Evolutionary conservation across 2,113 vertebrate genomes (phyloP).

Genomic region (Podarcis cretensis): DNA sequence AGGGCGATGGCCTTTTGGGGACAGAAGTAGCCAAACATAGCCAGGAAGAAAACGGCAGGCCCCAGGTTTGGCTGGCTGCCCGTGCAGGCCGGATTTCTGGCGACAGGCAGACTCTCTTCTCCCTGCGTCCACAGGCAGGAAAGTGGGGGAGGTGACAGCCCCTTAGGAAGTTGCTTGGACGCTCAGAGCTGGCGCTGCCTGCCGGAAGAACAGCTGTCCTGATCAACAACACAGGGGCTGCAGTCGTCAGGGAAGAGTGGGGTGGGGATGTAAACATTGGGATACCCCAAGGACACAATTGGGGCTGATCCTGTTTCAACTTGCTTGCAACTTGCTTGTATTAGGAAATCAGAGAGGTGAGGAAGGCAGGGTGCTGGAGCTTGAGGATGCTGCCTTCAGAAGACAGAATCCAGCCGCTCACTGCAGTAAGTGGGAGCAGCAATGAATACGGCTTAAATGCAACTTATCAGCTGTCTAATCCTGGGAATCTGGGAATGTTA

Average conservation of each 20-base stretch:
- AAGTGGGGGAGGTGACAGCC: constrained; percentile 50
- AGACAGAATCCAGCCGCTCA: neutral
- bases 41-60: constrained; percentile 20
- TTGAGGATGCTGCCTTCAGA: neutral
- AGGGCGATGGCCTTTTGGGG: constrained; percentile 62
- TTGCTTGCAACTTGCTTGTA: neutral
- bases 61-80: constrained; percentile 50
- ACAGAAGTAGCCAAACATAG: constrained; percentile 63
- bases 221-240: neutral
- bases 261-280: neutral
- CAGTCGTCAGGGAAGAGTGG: neutral
- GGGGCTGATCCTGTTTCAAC: neutral
- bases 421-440: neutral
- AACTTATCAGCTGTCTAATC: neutral
- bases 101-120: constrained; percentile 48
- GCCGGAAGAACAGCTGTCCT: neutral
- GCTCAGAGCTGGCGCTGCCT: neutral
- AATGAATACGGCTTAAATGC: neutral
- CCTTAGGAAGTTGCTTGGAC: constrained; percentile 51
- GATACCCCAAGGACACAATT: neutral
- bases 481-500: too few species aligned
- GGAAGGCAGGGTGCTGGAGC: neutral
- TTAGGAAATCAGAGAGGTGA: neutral
- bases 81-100: constrained; percentile 55
- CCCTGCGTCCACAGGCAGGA: constrained; percentile 43